Evolutionary conservation across 1,140 invertebrate genomes (phyloP).

Genomic region (Calephelis virginiensis): DNA sequence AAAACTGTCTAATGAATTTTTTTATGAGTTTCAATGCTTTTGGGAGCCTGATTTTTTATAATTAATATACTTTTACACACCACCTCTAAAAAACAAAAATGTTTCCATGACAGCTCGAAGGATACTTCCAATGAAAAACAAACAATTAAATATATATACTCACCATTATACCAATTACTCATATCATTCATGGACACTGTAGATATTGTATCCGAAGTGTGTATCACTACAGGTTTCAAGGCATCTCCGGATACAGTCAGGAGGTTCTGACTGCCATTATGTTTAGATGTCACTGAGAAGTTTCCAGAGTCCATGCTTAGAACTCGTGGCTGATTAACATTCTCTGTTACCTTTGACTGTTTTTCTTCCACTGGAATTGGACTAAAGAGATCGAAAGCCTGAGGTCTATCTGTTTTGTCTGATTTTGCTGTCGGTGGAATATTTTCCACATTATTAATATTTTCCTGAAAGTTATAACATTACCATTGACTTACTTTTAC

Average conservation of each 20-base stretch:
- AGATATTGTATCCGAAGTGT: constrained; percentile 67
- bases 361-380: constrained; percentile 71
- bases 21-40: too few relatives aligned
- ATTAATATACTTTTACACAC: too few relatives aligned
- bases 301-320: constrained; percentile 69
- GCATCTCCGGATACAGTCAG: constrained; percentile 61
- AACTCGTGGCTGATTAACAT: constrained; percentile 50
- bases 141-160: constrained; percentile 32
- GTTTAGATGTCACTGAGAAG: constrained; percentile 63
- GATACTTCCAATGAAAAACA: not conserved
- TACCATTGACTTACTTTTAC: not conserved
- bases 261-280: constrained; percentile 43
- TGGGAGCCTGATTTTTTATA: too few relatives aligned
- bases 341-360: constrained; percentile 51
- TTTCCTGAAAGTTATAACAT: constrained; percentile 43
- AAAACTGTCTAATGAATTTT: too few relatives aligned
- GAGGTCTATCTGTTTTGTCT: constrained; percentile 49
- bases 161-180: constrained; percentile 79
- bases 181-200: constrained; percentile 79
- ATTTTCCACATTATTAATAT: constrained; percentile 38
- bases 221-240: constrained; percentile 57
- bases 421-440: constrained; percentile 32
- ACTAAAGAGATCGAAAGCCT: constrained; percentile 76
- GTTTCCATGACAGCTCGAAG: too few relatives aligned
- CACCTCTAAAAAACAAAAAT: too few relatives aligned